These are phyloP conservation scores for Cyclura pinguis DNA, from an alignment of 2,797 vertebrate genomes.

Conservation along the genomic window DNA sequence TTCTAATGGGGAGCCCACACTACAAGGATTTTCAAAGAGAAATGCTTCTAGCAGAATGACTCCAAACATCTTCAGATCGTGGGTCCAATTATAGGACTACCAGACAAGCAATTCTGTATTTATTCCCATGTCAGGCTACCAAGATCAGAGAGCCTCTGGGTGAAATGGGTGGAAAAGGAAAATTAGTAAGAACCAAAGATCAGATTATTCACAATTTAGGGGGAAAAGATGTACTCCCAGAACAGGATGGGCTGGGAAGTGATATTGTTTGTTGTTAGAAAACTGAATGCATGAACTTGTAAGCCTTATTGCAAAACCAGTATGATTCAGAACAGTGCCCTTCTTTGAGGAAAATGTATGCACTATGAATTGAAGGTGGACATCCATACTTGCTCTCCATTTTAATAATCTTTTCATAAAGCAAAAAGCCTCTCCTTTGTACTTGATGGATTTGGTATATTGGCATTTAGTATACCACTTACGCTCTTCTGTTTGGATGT, in stretches of 20 bases:
- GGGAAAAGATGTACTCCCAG: neutral
- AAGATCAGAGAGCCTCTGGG: neutral
- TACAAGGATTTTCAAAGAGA: no score
- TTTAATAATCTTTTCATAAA: no score
- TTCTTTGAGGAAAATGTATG: neutral
- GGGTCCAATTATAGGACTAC: neutral
- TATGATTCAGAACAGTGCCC: neutral
- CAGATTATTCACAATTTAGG: neutral
- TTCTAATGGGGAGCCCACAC: neutral
- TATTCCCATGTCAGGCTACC: neutral
- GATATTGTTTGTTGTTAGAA: no score
- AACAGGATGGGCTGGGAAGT: no score
- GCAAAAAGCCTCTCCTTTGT: no score
- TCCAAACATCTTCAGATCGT: neutral
- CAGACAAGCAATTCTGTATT: neutral
- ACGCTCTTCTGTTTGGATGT: neutral
- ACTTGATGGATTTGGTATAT: no score
- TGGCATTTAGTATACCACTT: no score
- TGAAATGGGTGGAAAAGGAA: neutral
- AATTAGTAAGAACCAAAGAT: neutral
- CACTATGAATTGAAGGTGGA: neutral
- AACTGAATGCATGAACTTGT: no score
- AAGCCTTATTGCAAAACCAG: neutral
- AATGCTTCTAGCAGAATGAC: neutral
- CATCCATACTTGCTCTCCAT: no score